Evolutionary conservation across 2,888 invertebrate species (phyloP), one percentile per base, ranked within the genome.

Genomic region (Tryphoninae sp.): DNA sequence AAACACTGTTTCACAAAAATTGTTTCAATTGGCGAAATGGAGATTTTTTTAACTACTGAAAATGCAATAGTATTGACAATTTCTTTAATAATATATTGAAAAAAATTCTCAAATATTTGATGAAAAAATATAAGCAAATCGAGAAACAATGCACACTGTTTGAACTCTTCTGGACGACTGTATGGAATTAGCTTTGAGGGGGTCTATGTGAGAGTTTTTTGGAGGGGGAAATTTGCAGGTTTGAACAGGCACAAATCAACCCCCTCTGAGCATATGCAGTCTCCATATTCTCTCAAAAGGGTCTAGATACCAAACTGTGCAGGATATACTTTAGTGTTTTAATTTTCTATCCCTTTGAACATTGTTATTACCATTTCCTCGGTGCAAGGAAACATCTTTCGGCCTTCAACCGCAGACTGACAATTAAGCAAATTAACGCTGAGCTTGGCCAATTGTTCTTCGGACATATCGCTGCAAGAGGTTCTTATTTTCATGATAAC

Each of bases 361-460:
- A 45, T 45, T 13, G 9, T 78, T 19, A 40, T 87, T 91, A 94
- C 94, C 95, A 95, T 95, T 80, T 93, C 91, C 53, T 93, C 93
- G 0, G 94, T 93, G 86, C 95, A 95, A 0, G 94, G 93, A 89
- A 92, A 95, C 49, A 93, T 92, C 84, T 92, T 92, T 72, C 95
- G 91, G 2, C 94, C 94, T 89, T 95, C 95, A 7, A 93, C 93
- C 58, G 93, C 92, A 0, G 94, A 94, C 87, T 95, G 95, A 87
- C 95, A 95, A 90, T 95, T 95, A 62, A 95, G 91, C 45, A 95
- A 91, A 89, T 94, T 94, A 16, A 95, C 95, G 59, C 95, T 94
- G 78, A 95, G 89, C 90, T 95, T 95, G 0, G 94, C 94, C 33
- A 95, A 87, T 80, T 95, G 93, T 86, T 95, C 95, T 86, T 95